Conservation (phyloP, 64 coral and sea anemone species). For the Pocillopora verrucosa region DNA sequence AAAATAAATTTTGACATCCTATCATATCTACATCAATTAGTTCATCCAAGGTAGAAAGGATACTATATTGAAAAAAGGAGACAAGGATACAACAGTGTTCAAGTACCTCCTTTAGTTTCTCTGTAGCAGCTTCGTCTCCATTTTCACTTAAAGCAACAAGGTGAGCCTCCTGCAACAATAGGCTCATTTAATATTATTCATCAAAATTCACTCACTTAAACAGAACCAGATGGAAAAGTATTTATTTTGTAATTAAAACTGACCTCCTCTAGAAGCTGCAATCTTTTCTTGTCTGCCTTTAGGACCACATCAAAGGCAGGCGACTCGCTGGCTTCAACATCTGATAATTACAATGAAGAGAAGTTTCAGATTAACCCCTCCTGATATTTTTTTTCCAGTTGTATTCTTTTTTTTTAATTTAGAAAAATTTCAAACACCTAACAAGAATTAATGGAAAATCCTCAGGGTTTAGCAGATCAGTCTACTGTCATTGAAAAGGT, state of each 20-base stretch:
- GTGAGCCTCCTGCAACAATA: conserved; percentile 69
- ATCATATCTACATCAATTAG: no score
- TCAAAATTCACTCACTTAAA: no score
- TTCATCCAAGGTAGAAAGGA: no score
- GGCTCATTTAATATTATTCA: background rate
- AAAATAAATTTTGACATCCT: no score
- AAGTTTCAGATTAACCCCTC: no score
- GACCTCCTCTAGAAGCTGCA: conserved; percentile 85
- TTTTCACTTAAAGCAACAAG: conserved; percentile 75
- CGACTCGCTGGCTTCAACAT: conserved; percentile 91
- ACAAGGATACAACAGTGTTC: background rate
- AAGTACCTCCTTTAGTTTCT: conserved; percentile 86
- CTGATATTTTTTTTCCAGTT: no score
- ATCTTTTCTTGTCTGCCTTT: conserved; percentile 91
- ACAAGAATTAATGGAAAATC: no score
- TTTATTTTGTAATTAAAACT: background rate
- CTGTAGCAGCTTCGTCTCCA: conserved; percentile 86
- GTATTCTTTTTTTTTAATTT: no score
- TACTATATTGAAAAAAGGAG: background rate
- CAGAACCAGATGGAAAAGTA: background rate
- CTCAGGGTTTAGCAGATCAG: no score
- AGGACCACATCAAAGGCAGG: conserved; percentile 98
- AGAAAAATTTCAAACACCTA: no score
- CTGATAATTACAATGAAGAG: conserved; percentile 16
- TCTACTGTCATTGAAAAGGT: no score